phyloP scores from a whole-genome alignment of 2,888 invertebrate species.

The Metalampra italica region DNA sequence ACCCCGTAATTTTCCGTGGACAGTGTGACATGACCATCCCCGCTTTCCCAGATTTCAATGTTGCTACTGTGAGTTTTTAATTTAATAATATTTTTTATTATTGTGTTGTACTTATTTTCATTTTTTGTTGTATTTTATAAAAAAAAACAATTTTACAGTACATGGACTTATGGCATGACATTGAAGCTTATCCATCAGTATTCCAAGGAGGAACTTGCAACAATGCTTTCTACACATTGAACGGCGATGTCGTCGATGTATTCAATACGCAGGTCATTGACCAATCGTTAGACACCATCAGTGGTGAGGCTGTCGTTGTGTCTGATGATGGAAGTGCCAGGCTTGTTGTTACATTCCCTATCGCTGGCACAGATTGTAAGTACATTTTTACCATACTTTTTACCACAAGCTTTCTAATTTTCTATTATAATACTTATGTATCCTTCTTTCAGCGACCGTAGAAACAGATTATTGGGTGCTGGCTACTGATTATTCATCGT shows the following conservation, averaged over 20 bases:
- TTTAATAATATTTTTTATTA: no score
- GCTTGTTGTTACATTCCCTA: constrained; percentile 76
- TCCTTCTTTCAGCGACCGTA: background rate
- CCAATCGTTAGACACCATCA: constrained; percentile 56
- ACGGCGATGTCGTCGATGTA: constrained; percentile 24
- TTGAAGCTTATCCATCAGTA: constrained; percentile 27
- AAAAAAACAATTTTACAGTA: constrained; percentile 1
- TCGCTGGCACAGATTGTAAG: constrained; percentile 30
- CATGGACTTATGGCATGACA: constrained; percentile 16
- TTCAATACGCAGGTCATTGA: constrained; percentile 27
- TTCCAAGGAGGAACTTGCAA: constrained; percentile 39
- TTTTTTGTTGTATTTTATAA: no score
- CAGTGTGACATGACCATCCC: constrained; percentile 37
- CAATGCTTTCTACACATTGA: constrained; percentile 43
- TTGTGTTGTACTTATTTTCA: no score
- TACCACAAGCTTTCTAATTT: no score
- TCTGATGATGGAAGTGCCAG: constrained; percentile 65
- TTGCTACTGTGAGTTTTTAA: constrained; percentile 33
- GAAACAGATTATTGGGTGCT: constrained; percentile 80
- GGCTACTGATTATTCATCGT: constrained; percentile 81
- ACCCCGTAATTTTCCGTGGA: constrained; percentile 40
- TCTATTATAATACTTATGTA: background rate
- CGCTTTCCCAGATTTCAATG: constrained; percentile 33
- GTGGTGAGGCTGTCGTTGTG: constrained; percentile 65
- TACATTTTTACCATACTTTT: no score